Base-by-base conservation (phyloP, 64 coral and sea anemone genomes). In the Montipora foliosa region DNA sequence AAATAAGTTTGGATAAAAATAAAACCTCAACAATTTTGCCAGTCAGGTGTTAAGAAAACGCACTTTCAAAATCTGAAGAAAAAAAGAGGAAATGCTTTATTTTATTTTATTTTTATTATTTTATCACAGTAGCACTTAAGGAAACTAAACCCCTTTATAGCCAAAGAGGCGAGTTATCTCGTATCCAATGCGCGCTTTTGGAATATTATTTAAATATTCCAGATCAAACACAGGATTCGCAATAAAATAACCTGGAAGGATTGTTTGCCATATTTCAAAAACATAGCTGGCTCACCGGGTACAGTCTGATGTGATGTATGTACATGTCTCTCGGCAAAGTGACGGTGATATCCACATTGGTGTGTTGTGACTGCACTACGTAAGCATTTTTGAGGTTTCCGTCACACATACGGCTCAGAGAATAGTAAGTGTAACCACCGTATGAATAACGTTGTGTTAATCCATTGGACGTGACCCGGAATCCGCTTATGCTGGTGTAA, bases 281-380 rank as follows among this genome's bases (percentile, higher is more conserved):
- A 64, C 60, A 64, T 6, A 64, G 60, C 21, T 49, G 76, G 74
- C 29, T 84, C 93, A 98, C 96, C 60, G 96, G 96, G 58, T 93
- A 93, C 47, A 98, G 46, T 20, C 96, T 90, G 21, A 98, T 84
- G 29, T 91, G 96, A 89, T 98, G 94, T 49, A 98, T 90, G 80
- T 90, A 95, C 78, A 90, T 95, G 67, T 89, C 50, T 76, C 88
- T 90, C 61, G 91, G 91, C 44, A 98, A 83, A 49, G 10, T 89
- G 45, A 88, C 81, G 8, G 68, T 80, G 4, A 98, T 78, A 6
- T 76, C 75, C 58, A 86, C 77, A 53, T 44, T 81, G 48, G 59
- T 44, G 76, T 66, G 67, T 51, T 90, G 75, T n/a, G 85, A 87
- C 16, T 49, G 87, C 13, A 81, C 74, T 48, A 60, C 75, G 78